Conservation (phyloP, 2,113 vertebrate species). For the Nibea coibor region DNA sequence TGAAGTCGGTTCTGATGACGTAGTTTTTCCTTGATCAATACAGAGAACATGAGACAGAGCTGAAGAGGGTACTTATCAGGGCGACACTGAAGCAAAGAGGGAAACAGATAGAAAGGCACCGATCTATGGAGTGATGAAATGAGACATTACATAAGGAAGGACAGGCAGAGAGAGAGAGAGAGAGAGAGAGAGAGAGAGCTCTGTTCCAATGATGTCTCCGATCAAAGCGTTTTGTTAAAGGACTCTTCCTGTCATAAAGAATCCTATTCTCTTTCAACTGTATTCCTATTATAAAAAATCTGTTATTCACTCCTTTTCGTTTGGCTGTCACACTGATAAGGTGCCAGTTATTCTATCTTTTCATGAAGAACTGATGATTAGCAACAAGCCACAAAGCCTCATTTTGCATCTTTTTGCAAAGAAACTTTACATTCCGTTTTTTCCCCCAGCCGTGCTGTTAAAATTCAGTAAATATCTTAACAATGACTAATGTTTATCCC, state of each 20-base stretch:
- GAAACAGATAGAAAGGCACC: constrained; percentile 33
- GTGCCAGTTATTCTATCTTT: constrained; percentile 10
- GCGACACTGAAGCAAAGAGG: constrained; percentile 20
- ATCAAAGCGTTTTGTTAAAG: constrained; percentile 68
- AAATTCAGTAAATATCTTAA: constrained; percentile 26
- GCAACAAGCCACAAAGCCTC: neutral
- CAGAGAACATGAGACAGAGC: neutral
- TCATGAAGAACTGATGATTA: neutral
- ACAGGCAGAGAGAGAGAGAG: constrained; percentile 6
- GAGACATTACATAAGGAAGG: constrained; percentile 39
- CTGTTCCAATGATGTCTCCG: constrained; percentile 29
- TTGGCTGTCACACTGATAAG: constrained; percentile 24
- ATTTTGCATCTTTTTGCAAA: neutral
- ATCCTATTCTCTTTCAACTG: constrained; percentile 43
- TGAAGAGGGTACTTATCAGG: neutral
- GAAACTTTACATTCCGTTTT: neutral
- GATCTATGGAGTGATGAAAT: constrained; percentile 45
- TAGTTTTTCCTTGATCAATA: constrained; percentile 6
- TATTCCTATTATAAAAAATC: constrained; percentile 28
- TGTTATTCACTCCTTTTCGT: constrained; percentile 23
- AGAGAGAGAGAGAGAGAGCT: neutral
- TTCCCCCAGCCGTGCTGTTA: neutral
- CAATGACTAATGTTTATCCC: constrained; percentile 9
- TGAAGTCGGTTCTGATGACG: neutral
- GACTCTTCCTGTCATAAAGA: constrained; percentile 36